Evolutionary conservation across 2,797 vertebrate species (phyloP).

Genomic region (Pseudomugil tenellus): DNA sequence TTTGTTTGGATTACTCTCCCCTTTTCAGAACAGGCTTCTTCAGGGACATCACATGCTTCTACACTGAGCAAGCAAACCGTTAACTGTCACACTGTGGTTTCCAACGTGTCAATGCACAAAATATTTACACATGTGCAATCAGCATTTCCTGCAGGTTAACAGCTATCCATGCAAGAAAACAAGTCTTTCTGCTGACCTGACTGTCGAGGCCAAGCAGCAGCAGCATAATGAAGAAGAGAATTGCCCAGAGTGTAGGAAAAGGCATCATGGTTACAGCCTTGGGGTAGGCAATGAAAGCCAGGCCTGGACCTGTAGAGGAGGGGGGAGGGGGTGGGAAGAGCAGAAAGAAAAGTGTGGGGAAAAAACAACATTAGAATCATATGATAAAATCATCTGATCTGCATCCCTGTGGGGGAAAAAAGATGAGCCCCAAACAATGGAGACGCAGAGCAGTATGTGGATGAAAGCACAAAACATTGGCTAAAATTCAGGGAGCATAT

Average conservation of each 20-base stretch:
- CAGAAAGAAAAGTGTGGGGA: slow-evolving; percentile 65
- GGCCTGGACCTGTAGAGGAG: slow-evolving; percentile 90
- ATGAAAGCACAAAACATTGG: slow-evolving; percentile 17
- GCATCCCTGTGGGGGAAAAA: slow-evolving; percentile 50
- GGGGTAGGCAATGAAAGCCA: slow-evolving; percentile 99
- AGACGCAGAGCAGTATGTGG: slow-evolving; percentile 68
- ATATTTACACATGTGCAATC: not conserved
- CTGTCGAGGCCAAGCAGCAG: slow-evolving; percentile 99
- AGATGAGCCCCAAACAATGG: slow-evolving; percentile 23
- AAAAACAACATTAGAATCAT: slow-evolving; percentile 72
- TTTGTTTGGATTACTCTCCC: not conserved
- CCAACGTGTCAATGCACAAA: not conserved
- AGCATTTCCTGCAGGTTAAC: not conserved
- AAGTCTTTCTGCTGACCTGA: slow-evolving; percentile 86
- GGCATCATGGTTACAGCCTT: slow-evolving; percentile 99
- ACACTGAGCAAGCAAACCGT: not conserved
- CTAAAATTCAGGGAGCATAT: not conserved
- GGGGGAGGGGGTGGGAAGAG: slow-evolving; percentile 32
- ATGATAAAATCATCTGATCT: slow-evolving; percentile 68
- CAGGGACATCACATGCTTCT: not conserved
- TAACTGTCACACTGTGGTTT: slow-evolving; percentile 4
- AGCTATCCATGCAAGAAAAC: not conserved
- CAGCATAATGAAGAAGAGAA: slow-evolving; percentile 99
- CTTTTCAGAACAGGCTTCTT: not conserved
- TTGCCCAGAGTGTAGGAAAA: slow-evolving; percentile 95